Conservation (phyloP, 2,888 invertebrate genomes). For the Villa cingulata region DNA sequence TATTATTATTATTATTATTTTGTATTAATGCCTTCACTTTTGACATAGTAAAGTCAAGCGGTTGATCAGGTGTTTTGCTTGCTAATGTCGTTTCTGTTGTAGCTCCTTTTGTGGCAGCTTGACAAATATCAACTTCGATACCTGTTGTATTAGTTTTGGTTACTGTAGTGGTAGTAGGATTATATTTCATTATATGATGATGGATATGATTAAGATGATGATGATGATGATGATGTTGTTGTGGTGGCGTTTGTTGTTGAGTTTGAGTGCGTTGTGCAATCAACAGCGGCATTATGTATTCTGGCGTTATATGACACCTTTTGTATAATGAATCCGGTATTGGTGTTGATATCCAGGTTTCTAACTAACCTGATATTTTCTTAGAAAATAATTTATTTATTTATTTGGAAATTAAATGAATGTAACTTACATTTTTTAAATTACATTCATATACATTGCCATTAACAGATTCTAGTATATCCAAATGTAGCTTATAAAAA, state of each 20-base stretch:
- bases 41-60: slow-evolving; percentile 19
- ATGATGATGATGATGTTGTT: not conserved
- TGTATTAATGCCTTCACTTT: slow-evolving; percentile 12
- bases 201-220: slow-evolving; percentile 1
- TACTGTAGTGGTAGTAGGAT: not conserved
- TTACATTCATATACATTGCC: no score
- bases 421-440: no score
- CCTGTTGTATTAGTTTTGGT: not conserved
- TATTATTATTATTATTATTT: not conserved
- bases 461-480: no score
- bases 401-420: no score
- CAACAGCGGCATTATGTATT: slow-evolving; percentile 17
- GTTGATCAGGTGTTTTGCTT: slow-evolving; percentile 11
- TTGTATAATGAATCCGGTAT: not conserved
- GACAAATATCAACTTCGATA: slow-evolving; percentile 4
- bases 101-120: slow-evolving; percentile 8
- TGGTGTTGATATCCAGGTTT: not conserved
- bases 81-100: not conserved
- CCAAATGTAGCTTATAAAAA: no score
- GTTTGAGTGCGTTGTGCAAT: slow-evolving; percentile 16
- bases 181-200: slow-evolving; percentile 8
- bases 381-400: no score
- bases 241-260: not conserved
- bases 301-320: not conserved
- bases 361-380: not conserved